phyloP scores from a whole-genome alignment of 2,888 invertebrate genomes.

The Cerceris ruficornis region DNA sequence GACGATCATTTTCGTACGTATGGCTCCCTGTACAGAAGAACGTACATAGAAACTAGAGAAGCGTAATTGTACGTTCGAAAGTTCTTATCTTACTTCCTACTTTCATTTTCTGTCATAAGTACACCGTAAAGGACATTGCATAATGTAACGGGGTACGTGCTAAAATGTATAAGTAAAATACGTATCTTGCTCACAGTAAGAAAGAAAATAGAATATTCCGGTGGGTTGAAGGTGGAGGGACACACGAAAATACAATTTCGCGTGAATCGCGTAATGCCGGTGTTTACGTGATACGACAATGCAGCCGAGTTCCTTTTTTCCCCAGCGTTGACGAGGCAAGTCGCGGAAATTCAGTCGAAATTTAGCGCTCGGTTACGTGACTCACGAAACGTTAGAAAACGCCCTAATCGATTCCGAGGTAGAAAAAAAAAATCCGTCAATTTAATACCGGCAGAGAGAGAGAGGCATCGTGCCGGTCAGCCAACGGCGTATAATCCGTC shows the following conservation, averaged over 20 bases:
- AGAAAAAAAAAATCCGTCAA: conserved; percentile 56
- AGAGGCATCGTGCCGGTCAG: conserved; percentile 40
- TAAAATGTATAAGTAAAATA: no score
- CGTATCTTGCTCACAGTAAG: no score
- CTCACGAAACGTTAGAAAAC: conserved; percentile 52
- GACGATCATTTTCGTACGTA: no score
- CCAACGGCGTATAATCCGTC: conserved; percentile 35
- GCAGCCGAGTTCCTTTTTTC: background rate
- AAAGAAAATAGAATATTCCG: no score
- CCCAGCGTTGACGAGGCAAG: background rate
- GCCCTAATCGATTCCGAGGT: conserved; percentile 40
- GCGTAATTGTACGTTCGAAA: no score
- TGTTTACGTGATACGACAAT: background rate
- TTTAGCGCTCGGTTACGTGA: conserved; percentile 48
- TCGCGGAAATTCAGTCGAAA: background rate
- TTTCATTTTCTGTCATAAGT: no score
- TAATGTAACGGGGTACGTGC: no score
- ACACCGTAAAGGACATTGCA: no score
- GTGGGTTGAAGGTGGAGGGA: background rate
- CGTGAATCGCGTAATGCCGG: background rate
- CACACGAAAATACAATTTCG: background rate
- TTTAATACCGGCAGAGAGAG: conserved; percentile 38
- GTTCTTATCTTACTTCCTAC: no score
- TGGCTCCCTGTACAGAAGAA: no score
- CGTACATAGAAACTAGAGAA: no score